Conservation (phyloP, 2,113 vertebrate genomes). For the Sitta europaea region DNA sequence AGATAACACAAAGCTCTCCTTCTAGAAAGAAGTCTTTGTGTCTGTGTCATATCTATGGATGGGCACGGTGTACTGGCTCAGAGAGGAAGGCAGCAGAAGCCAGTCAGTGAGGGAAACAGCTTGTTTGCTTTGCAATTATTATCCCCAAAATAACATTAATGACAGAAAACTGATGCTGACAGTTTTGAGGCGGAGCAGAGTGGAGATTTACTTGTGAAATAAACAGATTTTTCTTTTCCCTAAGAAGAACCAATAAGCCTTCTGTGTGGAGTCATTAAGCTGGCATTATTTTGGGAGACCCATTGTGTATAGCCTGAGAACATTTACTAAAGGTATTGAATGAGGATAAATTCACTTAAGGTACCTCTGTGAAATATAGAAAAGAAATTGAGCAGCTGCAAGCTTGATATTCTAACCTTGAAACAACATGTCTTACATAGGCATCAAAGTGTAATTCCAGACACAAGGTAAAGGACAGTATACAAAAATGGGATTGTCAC, state of each 20-base stretch:
- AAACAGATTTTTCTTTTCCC: background rate
- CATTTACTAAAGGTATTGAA: background rate
- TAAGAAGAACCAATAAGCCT: background rate
- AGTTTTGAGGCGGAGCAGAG: background rate
- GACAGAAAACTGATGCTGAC: background rate
- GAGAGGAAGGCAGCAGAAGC: background rate
- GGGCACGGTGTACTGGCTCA: background rate
- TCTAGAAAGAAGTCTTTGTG: background rate
- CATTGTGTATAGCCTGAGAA: background rate
- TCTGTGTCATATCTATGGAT: background rate
- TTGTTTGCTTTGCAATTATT: background rate
- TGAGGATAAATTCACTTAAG: conserved; percentile 8
- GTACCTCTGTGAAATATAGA: background rate
- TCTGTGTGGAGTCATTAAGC: background rate
- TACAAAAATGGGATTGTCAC: background rate
- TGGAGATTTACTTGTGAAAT: background rate
- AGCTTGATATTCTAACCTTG: background rate
- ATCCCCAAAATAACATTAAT: background rate
- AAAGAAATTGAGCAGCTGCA: background rate
- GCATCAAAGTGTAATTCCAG: background rate
- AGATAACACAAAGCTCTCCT: background rate
- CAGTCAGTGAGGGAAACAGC: background rate
- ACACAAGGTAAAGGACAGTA: background rate
- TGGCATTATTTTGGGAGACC: background rate
- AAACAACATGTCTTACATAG: background rate